Percentiles rank a stretch among this genome's conserved stretches.
Evolutionary conservation across 2,113 vertebrate species (phyloP).

Genomic region (Plotosus lineatus): DNA sequence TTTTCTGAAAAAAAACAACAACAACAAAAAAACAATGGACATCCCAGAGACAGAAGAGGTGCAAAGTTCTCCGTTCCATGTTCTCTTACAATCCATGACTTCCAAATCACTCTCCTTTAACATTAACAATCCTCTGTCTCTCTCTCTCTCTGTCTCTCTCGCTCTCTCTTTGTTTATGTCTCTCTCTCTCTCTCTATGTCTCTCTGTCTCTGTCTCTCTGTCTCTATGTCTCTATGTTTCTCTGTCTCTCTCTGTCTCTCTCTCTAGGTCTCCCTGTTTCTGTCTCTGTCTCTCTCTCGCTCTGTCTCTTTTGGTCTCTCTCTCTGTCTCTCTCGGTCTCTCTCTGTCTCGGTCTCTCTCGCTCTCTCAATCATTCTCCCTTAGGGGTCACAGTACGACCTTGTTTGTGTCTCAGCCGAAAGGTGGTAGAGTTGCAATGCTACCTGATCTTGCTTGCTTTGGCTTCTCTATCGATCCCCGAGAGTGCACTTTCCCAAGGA

Average conservation of each 20-base stretch:
- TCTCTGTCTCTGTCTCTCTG: too few relatives aligned
- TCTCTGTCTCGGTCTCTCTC: too few relatives aligned
- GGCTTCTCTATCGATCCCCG: constrained; percentile 72
- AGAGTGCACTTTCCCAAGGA: constrained; percentile 57
- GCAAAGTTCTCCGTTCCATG: background rate
- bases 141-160: constrained; percentile 22
- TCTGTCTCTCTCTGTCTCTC: too few relatives aligned
- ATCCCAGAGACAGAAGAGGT: constrained; percentile 24
- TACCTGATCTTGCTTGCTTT: constrained; percentile 72
- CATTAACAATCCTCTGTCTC: background rate
- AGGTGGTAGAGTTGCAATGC: constrained; percentile 62
- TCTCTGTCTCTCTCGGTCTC: too few relatives aligned
- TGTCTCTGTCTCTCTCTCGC: too few relatives aligned
- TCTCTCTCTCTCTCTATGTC: constrained; percentile 31
- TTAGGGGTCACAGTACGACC: constrained; percentile 68
- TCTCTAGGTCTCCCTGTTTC: too few relatives aligned
- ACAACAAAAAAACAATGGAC: too few relatives aligned
- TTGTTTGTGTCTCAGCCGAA: constrained; percentile 69
- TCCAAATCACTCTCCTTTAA: constrained; percentile 12
- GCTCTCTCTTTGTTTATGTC: constrained; percentile 73
- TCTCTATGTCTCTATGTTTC: too few relatives aligned
- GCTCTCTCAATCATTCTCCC: constrained; percentile 22
- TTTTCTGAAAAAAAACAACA: constrained; percentile 33
- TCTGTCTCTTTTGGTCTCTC: too few relatives aligned
- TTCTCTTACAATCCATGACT: background rate